Evolutionary conservation across 2,888 invertebrate species (phyloP).

Genomic region (Lasioglossum calceatum): DNA sequence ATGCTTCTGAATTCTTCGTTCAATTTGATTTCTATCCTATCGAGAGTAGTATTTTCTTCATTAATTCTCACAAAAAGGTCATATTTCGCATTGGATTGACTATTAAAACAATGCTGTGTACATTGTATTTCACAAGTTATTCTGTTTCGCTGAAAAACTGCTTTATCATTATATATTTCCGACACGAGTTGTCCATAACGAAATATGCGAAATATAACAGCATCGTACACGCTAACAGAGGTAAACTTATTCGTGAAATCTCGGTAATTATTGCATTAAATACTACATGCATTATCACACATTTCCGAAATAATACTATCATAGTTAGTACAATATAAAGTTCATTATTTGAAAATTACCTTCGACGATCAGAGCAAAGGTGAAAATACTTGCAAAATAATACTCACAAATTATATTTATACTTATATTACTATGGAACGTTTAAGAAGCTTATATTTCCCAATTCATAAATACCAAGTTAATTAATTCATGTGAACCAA

Average conservation of each 20-base stretch:
- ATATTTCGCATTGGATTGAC: not conserved
- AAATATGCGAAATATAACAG: not conserved
- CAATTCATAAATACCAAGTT: slow-evolving; percentile 19
- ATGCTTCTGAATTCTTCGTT: slow-evolving; percentile 48
- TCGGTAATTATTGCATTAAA: slow-evolving; percentile 12
- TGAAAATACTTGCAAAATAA: slow-evolving; percentile 43
- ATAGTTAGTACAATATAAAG: slow-evolving; percentile 23
- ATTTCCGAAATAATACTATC: not conserved
- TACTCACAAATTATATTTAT: slow-evolving; percentile 44
- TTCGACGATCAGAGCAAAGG: slow-evolving; percentile 35
- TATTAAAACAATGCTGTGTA: not conserved
- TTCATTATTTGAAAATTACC: slow-evolving; percentile 39
- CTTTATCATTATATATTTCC: too few species aligned
- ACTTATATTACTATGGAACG: slow-evolving; percentile 28
- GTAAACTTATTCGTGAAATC: not conserved
- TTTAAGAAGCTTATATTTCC: not conserved
- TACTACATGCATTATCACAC: slow-evolving; percentile 21
- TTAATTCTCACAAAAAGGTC: not conserved
- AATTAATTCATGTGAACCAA: slow-evolving; percentile 38
- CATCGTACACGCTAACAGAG: not conserved
- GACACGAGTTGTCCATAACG: not conserved
- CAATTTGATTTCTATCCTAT: not conserved
- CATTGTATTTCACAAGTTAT: slow-evolving; percentile 7
- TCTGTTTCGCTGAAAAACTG: not conserved
- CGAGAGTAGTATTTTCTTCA: not conserved